These are phyloP conservation scores for Corticium candelabrum DNA, from an alignment of 37 sponge, comb jelly and placozoan species.

Conservation along the genomic window DNA sequence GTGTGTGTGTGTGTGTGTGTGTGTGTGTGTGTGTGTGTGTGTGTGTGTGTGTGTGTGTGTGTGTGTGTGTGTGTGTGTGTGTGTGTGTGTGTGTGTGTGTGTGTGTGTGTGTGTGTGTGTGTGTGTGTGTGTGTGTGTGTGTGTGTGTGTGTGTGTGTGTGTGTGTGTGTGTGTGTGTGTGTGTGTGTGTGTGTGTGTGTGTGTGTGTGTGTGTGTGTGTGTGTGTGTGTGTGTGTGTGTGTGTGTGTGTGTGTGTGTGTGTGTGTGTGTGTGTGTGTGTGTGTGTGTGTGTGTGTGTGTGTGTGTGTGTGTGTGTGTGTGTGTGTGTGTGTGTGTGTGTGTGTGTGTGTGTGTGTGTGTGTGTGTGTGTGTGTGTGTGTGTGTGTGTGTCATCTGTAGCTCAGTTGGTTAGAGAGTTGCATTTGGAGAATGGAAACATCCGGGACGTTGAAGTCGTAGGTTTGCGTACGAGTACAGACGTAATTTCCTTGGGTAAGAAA, in stretches of 20 bases:
- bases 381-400: slow-evolving; percentile 6
- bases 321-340: slow-evolving; percentile 16
- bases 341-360: slow-evolving; percentile 14
- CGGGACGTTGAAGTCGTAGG: no score
- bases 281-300: slow-evolving; percentile 18
- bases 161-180: slow-evolving; percentile 14
- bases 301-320: slow-evolving; percentile 18
- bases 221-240: slow-evolving; percentile 18
- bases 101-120: slow-evolving; percentile 18
- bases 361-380: slow-evolving; percentile 18
- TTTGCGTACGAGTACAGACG: no score
- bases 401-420: no score
- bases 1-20: no score
- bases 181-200: slow-evolving; percentile 16
- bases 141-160: slow-evolving; percentile 18
- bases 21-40: no score
- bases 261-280: slow-evolving; percentile 18
- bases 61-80: slow-evolving; percentile 16
- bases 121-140: slow-evolving; percentile 18
- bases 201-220: slow-evolving; percentile 18
- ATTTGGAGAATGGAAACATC: no score
- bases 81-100: slow-evolving; percentile 16
- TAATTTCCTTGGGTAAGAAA: no score
- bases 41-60: no score
- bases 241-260: slow-evolving; percentile 18